A percentile compares a stretch with the other conserved stretches of the same genome.
phyloP scores from a whole-genome alignment of 2,797 vertebrate genomes.

The Trachops cirrhosus region DNA sequence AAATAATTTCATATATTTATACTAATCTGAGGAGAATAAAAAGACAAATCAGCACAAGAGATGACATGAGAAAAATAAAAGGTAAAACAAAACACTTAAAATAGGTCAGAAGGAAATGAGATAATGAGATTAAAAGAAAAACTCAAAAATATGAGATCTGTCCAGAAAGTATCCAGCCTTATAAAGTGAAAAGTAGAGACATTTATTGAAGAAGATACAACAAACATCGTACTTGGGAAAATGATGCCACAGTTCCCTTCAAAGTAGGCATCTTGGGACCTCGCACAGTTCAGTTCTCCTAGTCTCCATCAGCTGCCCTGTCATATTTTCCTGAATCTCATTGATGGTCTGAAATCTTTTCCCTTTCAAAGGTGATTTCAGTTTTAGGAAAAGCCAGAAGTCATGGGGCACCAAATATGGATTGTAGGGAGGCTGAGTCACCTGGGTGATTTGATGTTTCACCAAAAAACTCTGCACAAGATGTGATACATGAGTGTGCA shows the following conservation, averaged over 20 bases:
- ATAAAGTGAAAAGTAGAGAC: too few relatives aligned
- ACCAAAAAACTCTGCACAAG: neutral
- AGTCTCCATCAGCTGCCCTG: neutral
- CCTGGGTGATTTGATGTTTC: neutral
- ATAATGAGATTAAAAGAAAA: neutral
- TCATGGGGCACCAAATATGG: neutral
- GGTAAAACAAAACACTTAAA: neutral
- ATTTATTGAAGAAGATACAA: neutral
- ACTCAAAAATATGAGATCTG: neutral
- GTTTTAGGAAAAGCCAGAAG: neutral
- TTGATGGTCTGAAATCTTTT: neutral
- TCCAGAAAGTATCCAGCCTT: neutral
- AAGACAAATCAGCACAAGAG: neutral
- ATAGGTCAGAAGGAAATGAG: neutral
- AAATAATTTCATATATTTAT: neutral
- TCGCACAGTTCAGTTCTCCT: neutral
- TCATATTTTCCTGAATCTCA: neutral
- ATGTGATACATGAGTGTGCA: neutral
- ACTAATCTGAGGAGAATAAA: neutral
- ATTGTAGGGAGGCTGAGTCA: neutral
- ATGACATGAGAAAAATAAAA: neutral
- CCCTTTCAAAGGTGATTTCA: neutral
- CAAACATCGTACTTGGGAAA: neutral
- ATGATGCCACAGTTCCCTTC: neutral
- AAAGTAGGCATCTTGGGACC: neutral